Base-by-base conservation (phyloP, 1,140 invertebrate genomes). In the Drosophila melanica region DNA sequence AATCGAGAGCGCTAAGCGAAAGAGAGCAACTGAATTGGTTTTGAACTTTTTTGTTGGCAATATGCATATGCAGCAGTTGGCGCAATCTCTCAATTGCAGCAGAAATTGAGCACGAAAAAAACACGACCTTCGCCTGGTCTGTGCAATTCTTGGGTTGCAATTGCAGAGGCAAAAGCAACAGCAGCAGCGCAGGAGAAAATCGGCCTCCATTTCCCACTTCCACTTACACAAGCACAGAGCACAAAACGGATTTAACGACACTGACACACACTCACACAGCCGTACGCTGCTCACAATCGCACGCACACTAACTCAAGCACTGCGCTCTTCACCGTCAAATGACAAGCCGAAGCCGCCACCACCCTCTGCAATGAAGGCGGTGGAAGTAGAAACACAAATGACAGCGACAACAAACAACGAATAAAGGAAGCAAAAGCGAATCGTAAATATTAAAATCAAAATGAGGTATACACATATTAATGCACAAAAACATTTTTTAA, bases 381-480 rank as follows among this genome's bases (percentile, higher is more conserved):
- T 47, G 33, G 67, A 59, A 66, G 60, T 57, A 55, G 57, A 70
- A 47, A 70, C 66, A 70, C 59, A 55, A 75, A 59, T 75, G 72
- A 75, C 74, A 76, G 70, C 69, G 62, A 72, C 69, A 76, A 73
- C 74, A 86, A 87, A 82, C 71, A 76, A 47, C 79, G 72, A 72
- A 89, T 79, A 89, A 89, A 89, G 82, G 84, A 89, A 87, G 71
- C 81, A 81, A 89, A 86, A 86, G 82, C 75, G 68, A 86, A 86
- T 87, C 57, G 62, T 78, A 60, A 85, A 86, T 81, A 89, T 62
- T 57, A 78, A 73, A 72, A 58, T 50, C 82, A 79, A 87, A 86
- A 87, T 87, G 82, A 89, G 82, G 79, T 72, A 63, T 48, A 86
- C 73, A 71, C 27, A 71, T 35, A 54, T 57, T 66, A 35, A 79